Evolutionary conservation across 1,140 invertebrate genomes (phyloP).

Genomic region (Pollicipes pollicipes): DNA sequence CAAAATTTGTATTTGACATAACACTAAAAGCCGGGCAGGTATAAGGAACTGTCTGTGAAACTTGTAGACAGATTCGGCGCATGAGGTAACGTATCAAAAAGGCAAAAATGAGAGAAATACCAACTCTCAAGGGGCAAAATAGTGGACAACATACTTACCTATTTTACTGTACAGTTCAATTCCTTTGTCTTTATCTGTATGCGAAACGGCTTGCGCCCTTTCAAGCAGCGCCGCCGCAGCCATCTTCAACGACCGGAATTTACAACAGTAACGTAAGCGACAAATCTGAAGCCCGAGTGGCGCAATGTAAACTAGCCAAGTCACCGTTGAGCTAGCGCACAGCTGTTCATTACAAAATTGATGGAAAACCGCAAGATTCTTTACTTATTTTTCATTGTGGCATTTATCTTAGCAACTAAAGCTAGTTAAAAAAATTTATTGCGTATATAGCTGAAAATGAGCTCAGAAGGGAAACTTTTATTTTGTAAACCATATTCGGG

Average conservation of each 20-base stretch:
- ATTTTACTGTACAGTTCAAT: slow-evolving; percentile 50
- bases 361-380: too few relatives aligned
- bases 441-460: too few relatives aligned
- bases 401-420: too few relatives aligned
- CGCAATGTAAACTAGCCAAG: slow-evolving; percentile 7
- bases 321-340: neutral
- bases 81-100: too few relatives aligned
- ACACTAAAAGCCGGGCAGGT: too few relatives aligned
- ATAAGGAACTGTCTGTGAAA: too few relatives aligned
- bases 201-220: slow-evolving; percentile 48
- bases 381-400: too few relatives aligned
- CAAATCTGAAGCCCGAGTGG: slow-evolving; percentile 7
- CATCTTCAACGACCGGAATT: slow-evolving; percentile 31
- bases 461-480: too few relatives aligned
- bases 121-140: slow-evolving; percentile 20
- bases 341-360: neutral
- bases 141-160: slow-evolving; percentile 42
- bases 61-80: slow-evolving; percentile 8
- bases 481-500: too few relatives aligned
- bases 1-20: too few relatives aligned
- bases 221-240: slow-evolving; percentile 72
- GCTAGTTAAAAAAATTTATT: too few relatives aligned
- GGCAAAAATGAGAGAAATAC: too few relatives aligned
- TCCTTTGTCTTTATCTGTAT: slow-evolving; percentile 44
- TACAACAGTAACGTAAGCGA: neutral